Evolutionary conservation across 2,888 invertebrate species (phyloP), one percentile per base, ranked within the genome.

Genomic region (Achlya flavicornis): DNA sequence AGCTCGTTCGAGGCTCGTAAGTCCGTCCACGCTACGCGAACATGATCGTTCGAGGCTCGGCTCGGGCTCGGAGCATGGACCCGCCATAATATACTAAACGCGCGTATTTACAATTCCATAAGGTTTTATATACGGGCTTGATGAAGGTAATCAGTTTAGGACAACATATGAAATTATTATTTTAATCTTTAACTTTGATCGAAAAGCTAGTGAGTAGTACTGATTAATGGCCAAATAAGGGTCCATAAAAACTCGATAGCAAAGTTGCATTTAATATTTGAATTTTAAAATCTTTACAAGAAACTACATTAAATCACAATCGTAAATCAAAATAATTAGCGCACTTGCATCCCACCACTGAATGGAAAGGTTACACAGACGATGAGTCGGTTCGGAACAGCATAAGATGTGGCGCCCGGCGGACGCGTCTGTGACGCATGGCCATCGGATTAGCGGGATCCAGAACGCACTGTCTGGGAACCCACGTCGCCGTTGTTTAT

Each of bases 401-500:
- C 64, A 66, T 64, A 64, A 61, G 58, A 71, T 67, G 63, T 46
- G 84, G 84, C 84, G 83, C 79, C 85, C 16, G 6, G 0, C 41
- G 14, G 87, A 72, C 85, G 84, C 85, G 84, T 65, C 79, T 66
- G 73, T 86, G 87, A 86, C 85, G 87, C 81, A 81, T 61, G 57
- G 48, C 53, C 67, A 66, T 61, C 67, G 65, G 68, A 78, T 76
- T 73, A 66, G 68, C 70, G 70, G 74, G 70, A 76, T 74, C 53
- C 19, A 53, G 8, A 53, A 69, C 73, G 66, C 69, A 68, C 57
- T 68, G 76, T 77, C 76, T 75, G 67, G 43, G 33, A 73, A 58
- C 69, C 67, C 65, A 71, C 64, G 61, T 58, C 53, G 53, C 0
- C 53, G 19, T 66, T 63, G 62, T 69, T 74, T 75, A 75, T 76